A percentile compares a stretch with the other conserved stretches of the same genome.
These are phyloP conservation scores for Cepaea nemoralis DNA, from an alignment of 1,140 invertebrate genomes.

Conservation along the genomic window DNA sequence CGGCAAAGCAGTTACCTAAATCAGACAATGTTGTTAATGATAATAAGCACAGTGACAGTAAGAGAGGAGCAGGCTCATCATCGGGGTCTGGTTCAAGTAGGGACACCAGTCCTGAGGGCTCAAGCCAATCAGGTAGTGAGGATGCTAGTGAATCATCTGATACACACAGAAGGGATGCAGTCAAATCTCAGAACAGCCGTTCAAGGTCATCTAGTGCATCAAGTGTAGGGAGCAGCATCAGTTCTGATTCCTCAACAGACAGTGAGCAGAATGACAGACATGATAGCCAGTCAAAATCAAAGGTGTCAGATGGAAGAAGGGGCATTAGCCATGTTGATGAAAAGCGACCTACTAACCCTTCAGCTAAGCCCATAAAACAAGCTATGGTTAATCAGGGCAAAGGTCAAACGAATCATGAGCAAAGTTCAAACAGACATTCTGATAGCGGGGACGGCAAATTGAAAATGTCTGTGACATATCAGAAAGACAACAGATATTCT, in stretches of 20 bases:
- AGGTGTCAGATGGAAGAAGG: neutral
- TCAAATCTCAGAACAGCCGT: neutral
- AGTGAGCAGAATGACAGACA: neutral
- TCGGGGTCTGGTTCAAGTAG: neutral
- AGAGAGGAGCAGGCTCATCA: neutral
- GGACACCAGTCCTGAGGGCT: neutral
- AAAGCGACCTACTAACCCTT: slow-evolving; percentile 1
- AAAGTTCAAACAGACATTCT: slow-evolving; percentile 26
- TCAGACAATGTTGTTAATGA: neutral
- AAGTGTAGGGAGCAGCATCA: slow-evolving; percentile 17
- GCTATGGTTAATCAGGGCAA: neutral
- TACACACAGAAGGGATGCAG: neutral
- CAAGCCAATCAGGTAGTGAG: slow-evolving; percentile 16
- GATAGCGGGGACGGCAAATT: neutral
- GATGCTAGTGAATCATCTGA: neutral
- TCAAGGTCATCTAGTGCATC: slow-evolving; percentile 17
- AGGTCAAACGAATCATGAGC: neutral
- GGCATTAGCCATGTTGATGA: neutral
- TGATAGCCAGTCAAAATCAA: neutral
- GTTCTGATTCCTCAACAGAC: neutral
- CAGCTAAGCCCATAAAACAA: slow-evolving; percentile 4
- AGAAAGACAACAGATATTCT: slow-evolving; percentile 2
- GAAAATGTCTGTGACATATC: neutral
- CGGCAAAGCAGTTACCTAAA: neutral
- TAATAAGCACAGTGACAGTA: neutral